Conservation (phyloP, 2,888 invertebrate genomes). For the Sphaerophoria rueppellii region DNA sequence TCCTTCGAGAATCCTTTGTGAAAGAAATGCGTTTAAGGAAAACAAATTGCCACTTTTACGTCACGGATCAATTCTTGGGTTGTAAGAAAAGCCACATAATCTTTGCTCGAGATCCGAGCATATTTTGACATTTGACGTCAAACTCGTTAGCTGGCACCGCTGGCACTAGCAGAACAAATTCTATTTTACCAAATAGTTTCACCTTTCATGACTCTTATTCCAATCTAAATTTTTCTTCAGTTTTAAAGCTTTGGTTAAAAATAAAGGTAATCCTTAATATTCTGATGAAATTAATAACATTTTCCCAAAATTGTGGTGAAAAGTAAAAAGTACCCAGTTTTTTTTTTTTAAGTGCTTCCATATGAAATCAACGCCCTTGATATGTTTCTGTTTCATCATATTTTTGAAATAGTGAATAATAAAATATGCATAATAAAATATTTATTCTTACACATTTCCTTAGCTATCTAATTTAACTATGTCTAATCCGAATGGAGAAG, state of each 20-base stretch:
- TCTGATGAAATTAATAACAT: background rate
- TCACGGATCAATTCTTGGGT: no score
- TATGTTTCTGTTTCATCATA: background rate
- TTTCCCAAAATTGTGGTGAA: background rate
- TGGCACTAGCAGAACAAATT: no score
- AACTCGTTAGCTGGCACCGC: no score
- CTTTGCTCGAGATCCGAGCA: no score
- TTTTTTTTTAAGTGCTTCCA: background rate
- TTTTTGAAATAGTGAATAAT: conserved; percentile 13
- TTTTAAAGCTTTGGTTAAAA: background rate
- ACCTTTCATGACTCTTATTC: conserved; percentile 36
- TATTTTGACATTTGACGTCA: no score
- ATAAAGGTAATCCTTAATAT: conserved; percentile 27
- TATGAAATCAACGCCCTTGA: background rate
- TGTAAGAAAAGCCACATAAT: no score
- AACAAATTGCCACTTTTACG: no score
- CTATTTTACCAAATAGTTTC: conserved; percentile 34
- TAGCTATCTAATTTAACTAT: conserved; percentile 55
- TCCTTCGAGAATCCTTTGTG: no score
- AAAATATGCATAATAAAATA: conserved; percentile 16
- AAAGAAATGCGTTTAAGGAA: no score
- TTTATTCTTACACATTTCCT: conserved; percentile 37
- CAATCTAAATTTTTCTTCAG: background rate
- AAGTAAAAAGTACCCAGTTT: background rate
- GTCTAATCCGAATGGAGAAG: conserved; percentile 62